phyloP scores from a whole-genome alignment of 2,797 vertebrate species.

The Neomorphus geoffroyi region DNA sequence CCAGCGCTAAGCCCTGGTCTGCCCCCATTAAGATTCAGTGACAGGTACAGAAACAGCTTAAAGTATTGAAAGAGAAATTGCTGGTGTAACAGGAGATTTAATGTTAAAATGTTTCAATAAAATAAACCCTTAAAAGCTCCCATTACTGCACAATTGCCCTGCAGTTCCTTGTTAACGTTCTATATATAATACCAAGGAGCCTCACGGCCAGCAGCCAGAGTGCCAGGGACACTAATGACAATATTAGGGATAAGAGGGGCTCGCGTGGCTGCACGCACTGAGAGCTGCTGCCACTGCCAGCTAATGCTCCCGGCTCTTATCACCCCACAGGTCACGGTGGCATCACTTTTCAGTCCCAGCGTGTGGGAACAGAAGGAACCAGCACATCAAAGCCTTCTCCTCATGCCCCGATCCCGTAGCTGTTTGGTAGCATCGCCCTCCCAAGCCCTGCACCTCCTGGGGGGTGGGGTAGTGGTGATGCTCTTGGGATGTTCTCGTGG shows the following conservation, averaged over 20 bases:
- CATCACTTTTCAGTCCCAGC: rapidly evolving
- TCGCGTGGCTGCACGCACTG: rapidly evolving
- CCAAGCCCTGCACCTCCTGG: rapidly evolving
- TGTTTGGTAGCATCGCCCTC: neutral
- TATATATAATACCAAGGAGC: neutral
- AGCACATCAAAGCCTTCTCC: neutral
- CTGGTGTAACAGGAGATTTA: neutral
- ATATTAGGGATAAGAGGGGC: neutral
- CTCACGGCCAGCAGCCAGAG: neutral
- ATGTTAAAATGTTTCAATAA: neutral
- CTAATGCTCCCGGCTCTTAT: rapidly evolving
- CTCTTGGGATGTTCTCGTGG: neutral
- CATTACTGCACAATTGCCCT: neutral
- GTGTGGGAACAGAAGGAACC: rapidly evolving
- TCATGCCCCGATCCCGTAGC: rapidly evolving
- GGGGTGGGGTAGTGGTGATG: neutral
- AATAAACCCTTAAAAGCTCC: conserved; percentile 13
- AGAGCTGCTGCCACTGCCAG: neutral
- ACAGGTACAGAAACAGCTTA: neutral
- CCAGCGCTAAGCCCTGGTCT: neutral
- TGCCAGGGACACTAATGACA: neutral
- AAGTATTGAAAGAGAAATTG: neutral
- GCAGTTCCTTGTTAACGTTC: conserved; percentile 20
- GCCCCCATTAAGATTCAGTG: neutral
- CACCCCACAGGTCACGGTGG: rapidly evolving